These are phyloP conservation scores for Ptyas mucosa DNA, from an alignment of 2,113 vertebrate species.

Conservation along the genomic window DNA sequence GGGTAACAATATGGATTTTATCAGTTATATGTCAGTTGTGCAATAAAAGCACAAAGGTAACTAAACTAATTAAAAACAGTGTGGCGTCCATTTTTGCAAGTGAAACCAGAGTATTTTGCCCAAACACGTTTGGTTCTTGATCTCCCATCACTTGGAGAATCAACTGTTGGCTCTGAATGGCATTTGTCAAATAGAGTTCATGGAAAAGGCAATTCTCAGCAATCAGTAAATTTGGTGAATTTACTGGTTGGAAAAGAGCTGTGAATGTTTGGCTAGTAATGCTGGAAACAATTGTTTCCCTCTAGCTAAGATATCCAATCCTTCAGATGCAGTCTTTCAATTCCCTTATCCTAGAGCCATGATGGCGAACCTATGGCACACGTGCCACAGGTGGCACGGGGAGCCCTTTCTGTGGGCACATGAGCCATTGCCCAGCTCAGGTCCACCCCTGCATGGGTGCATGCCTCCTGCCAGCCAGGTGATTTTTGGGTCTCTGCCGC, in stretches of 20 bases:
- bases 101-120: background rate
- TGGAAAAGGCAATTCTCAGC: background rate
- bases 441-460: too few species aligned
- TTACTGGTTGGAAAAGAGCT: background rate
- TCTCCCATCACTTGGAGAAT: background rate
- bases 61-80: background rate
- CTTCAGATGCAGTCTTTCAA: background rate
- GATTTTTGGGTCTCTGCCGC: too few species aligned
- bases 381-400: too few species aligned
- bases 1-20: background rate
- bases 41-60: background rate
- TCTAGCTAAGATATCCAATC: too few species aligned
- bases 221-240: too few species aligned
- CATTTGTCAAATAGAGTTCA: background rate
- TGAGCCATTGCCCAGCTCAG: too few species aligned
- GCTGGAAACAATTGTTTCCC: too few species aligned
- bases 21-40: background rate
- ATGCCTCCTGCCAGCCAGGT: too few species aligned
- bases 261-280: background rate
- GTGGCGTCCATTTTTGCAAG: background rate
- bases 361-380: too few species aligned
- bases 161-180: background rate
- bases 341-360: background rate
- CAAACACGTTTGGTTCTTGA: background rate
- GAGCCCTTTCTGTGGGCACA: too few species aligned